Evolutionary conservation across 2,113 vertebrate species (phyloP).

Genomic region (Thamnophis sirtalis): DNA sequence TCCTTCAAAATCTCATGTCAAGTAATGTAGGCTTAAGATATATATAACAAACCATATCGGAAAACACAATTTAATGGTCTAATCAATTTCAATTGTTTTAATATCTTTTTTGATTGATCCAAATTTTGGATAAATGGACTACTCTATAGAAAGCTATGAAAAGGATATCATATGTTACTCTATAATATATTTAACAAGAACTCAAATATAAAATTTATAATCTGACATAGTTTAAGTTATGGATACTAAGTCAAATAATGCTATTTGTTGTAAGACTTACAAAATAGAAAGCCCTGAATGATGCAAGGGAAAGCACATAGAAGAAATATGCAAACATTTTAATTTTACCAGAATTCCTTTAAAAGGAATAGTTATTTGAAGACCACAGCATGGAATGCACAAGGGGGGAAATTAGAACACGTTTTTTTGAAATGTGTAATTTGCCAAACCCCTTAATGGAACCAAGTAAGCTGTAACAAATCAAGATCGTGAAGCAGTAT

Average conservation of each 20-base stretch:
- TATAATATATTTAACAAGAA: not conserved
- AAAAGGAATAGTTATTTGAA: constrained; percentile 15
- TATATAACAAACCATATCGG: not conserved
- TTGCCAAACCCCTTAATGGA: constrained; percentile 31
- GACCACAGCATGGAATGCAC: not conserved
- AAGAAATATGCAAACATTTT: not conserved
- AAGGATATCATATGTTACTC: not conserved
- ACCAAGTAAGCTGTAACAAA: constrained; percentile 14
- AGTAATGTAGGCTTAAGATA: not conserved
- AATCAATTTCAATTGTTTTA: not conserved
- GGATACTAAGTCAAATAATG: not conserved
- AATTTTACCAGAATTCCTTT: constrained; percentile 14
- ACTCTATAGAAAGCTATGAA: not conserved
- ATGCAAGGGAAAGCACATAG: not conserved
- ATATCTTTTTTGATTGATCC: not conserved
- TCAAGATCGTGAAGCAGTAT: constrained; percentile 17
- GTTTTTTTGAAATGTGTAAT: constrained; percentile 15
- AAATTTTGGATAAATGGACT: not conserved
- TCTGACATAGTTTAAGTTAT: not conserved
- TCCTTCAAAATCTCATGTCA: not conserved
- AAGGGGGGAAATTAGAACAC: not conserved
- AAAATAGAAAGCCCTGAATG: not conserved
- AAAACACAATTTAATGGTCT: not conserved
- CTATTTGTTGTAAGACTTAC: not conserved
- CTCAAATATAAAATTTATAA: not conserved